Base-by-base conservation (phyloP, 2,797 vertebrate genomes). In the Spondyliosoma cantharus region DNA sequence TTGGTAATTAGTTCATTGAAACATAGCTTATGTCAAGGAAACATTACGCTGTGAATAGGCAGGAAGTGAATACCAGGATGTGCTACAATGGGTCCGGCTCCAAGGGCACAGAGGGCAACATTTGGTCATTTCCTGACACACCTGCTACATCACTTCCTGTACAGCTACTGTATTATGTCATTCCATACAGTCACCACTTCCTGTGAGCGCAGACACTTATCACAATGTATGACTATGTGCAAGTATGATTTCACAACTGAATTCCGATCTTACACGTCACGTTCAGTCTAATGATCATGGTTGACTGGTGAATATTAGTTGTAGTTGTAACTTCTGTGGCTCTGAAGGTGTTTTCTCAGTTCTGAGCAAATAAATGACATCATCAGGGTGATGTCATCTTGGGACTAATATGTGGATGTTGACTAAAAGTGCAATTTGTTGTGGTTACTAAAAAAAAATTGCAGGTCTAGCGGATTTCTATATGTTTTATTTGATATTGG, bases 81-180 rank as follows among this genome's bases (percentile, higher is more conserved):
- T 92, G 86, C 91, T 90, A 92, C 94, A 92, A 94, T 92, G 87
- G 82, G 56, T 84, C 43, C 20, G 54, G 71, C 69, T 86, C 64
- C 68, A 43, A 61, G 76, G 87, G 82, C 81, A 82, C 60, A 60
- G 69, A 81, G 89, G 81, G 90, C 89, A 90, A 78, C 54, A 25
- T 93, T 92, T 92, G 94, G 90, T 96, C 85, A 93, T 93, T 93
- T 94, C 92, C 91, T 89, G 81, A 63, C 86, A 86, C 78, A 58
- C 90, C 88, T 79, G 74, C 80, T 75, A 62, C 90, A 86, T 93
- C 86, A 91, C 86, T 90, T 90, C 87, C 87, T 84, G 65, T 57
- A 25, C 8, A 5, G 73, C 89, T 91, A 85, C 83, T 86, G 87
- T 83, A 88, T 90, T 86, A 92, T 86, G 86, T 93, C 90, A 92